A percentile compares a stretch with the other conserved stretches of the same genome.
phyloP scores from a whole-genome alignment of 2,888 invertebrate species.

The Drosophila acutilabella region DNA sequence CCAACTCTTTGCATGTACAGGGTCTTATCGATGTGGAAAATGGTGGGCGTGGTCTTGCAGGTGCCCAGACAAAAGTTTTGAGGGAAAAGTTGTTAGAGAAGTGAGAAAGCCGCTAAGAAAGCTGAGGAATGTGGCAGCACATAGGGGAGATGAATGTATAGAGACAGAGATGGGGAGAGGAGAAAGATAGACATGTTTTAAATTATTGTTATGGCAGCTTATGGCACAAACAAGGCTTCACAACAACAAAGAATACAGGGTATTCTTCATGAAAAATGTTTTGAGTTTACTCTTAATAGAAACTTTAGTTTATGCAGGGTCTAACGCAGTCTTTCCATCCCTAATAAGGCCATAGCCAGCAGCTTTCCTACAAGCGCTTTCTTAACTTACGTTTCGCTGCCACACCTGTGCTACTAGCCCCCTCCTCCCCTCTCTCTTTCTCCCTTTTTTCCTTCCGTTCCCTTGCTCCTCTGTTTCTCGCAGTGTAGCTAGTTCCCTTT shows the following conservation, averaged over 20 bases:
- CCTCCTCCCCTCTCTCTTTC: conserved; percentile 23
- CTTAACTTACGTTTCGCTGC: conserved; percentile 3
- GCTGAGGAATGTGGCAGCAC: conserved; percentile 9
- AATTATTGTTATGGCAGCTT: conserved; percentile 43
- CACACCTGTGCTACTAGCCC: conserved; percentile 10
- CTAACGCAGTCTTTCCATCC: too few species aligned
- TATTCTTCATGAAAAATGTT: too few species aligned
- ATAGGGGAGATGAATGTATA: not conserved
- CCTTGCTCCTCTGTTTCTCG: too few species aligned
- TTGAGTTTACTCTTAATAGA: too few species aligned
- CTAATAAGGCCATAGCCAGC: too few species aligned
- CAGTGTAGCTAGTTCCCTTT: conserved; percentile 20
- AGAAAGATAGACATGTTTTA: conserved; percentile 40
- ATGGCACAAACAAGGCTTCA: too few species aligned
- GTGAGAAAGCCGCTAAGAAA: conserved; percentile 13
- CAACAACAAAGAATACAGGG: too few species aligned
- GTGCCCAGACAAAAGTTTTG: conserved; percentile 69
- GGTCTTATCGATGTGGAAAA: not conserved
- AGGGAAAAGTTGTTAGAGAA: conserved; percentile 45
- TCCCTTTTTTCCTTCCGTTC: too few species aligned
- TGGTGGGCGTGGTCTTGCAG: conserved; percentile 32
- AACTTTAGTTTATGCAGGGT: too few species aligned
- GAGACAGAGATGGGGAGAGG: conserved; percentile 19
- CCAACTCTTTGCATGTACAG: too few species aligned
- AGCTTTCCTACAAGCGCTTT: too few species aligned